Evolutionary conservation across 2,113 vertebrate genomes (phyloP).

Genomic region (Bubo bubo): DNA sequence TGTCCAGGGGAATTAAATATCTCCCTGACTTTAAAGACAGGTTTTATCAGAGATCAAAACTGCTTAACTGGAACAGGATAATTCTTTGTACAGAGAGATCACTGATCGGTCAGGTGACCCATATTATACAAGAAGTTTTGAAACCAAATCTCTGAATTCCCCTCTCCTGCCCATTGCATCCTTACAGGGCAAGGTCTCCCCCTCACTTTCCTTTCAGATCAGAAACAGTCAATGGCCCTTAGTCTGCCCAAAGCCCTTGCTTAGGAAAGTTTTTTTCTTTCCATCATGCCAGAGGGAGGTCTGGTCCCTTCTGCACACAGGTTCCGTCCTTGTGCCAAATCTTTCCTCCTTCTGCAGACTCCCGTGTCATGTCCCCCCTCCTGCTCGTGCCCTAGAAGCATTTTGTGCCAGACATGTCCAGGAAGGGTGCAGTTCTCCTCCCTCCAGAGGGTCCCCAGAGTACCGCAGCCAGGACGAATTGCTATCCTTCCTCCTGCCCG

Average conservation of each 20-base stretch:
- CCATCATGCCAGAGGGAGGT: background rate
- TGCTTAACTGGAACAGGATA: background rate
- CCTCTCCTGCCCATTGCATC: background rate
- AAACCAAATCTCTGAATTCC: background rate
- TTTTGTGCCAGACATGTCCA: rapidly evolving
- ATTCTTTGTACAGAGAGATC: background rate
- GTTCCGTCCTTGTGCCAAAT: background rate
- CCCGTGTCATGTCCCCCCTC: rapidly evolving
- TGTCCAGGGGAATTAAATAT: background rate
- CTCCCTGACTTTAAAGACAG: background rate
- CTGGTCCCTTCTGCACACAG: background rate
- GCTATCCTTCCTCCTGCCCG: background rate
- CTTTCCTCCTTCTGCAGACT: background rate
- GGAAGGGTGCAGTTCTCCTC: background rate
- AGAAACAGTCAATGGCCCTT: background rate
- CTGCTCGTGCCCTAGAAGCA: rapidly evolving
- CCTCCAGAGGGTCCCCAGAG: background rate
- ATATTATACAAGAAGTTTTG: background rate
- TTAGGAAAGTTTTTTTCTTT: background rate
- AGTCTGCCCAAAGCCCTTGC: background rate
- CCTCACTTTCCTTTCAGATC: background rate
- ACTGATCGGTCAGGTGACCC: background rate
- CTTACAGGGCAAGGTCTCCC: background rate
- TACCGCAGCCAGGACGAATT: background rate
- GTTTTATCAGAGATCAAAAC: background rate